Evolutionary conservation across 1,140 invertebrate species (phyloP), one percentile per base, ranked within the genome.

Genomic region (Ostrea denselamellosa): DNA sequence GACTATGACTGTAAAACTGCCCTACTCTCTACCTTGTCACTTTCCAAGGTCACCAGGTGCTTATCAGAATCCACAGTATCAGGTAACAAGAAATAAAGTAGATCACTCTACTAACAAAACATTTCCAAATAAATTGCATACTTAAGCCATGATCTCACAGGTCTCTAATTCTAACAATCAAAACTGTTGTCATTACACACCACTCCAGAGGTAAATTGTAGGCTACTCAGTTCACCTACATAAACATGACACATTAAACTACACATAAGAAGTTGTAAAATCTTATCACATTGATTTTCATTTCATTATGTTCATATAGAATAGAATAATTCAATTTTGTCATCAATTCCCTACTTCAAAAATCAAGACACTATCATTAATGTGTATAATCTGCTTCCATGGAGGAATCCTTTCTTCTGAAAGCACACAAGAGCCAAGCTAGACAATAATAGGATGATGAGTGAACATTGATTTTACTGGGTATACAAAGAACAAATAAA

Each of bases 381-480:
- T 34, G 68, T 77, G 28, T 77, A 25, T 34, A 77, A 28, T 25
- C 28, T 77, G 14, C 12, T 34, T 10, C 14, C 14, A 34, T 14
- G 14, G 25, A 14, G 25, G 28, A 77, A 77, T 14, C 28, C 8
- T 25, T 34, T 22, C 22, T 77, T 77, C 12, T 19, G 14, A 62
- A 17, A 25, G 28, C 68, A 77, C 25, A 14, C 12, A 10, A 77
- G 28, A 77, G 28, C 25, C 68, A 25, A 22, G 28, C 22, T 28
- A 77, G 68, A 77, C 68, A 77, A 77, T 77, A 12, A 28, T 22
- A 25, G 28, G 25, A 34, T 28, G 28, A 77, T 77, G 68, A 25
- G 68, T 77, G 68, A 77, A 77, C 25, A 77, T 77, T 77, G 68
- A 77, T 77, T 77, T 34, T 34, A 77, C 68, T 77, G 28, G 8